phyloP scores from a whole-genome alignment of 2,888 invertebrate species.

The Buathra laborator region DNA sequence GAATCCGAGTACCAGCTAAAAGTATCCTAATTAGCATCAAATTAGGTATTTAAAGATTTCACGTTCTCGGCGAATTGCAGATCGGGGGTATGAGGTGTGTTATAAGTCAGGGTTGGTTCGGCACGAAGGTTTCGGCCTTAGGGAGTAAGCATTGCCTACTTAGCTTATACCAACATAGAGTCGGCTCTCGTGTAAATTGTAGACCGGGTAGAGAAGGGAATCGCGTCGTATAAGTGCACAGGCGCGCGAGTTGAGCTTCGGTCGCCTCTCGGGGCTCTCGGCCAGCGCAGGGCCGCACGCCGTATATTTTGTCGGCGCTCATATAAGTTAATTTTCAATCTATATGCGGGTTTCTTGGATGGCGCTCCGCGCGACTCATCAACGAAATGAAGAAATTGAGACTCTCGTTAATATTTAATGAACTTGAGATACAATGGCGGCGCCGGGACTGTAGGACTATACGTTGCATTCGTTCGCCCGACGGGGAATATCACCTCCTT shows the following conservation, averaged over 20 bases:
- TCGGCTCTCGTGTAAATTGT: conserved; percentile 80
- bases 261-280: conserved; percentile 5
- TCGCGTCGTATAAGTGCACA: conserved; percentile 56
- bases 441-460: conserved; percentile 71
- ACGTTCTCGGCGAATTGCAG: conserved; percentile 66
- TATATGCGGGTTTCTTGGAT: conserved; percentile 83
- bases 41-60: conserved; percentile 82
- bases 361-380: conserved; percentile 83
- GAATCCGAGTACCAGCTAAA: conserved; percentile 43
- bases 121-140: conserved; percentile 39
- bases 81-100: conserved; percentile 31
- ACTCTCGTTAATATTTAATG: conserved; percentile 85
- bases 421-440: conserved; percentile 80
- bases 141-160: conserved; percentile 70
- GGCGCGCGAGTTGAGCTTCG: conserved; percentile 47
- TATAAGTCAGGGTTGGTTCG: conserved; percentile 16
- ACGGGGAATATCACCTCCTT: conserved; percentile 78
- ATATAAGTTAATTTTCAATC: conserved; percentile 86
- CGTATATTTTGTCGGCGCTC: conserved; percentile 84
- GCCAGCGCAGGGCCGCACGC: conserved; percentile 70
- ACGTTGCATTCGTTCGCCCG: conserved; percentile 56
- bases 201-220: conserved; percentile 71
- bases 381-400: conserved; percentile 85
- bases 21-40: conserved; percentile 81
- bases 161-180: conserved; percentile 79